These are phyloP conservation scores for Ooceraea biroi DNA, from an alignment of 1,140 invertebrate genomes.

Conservation along the genomic window DNA sequence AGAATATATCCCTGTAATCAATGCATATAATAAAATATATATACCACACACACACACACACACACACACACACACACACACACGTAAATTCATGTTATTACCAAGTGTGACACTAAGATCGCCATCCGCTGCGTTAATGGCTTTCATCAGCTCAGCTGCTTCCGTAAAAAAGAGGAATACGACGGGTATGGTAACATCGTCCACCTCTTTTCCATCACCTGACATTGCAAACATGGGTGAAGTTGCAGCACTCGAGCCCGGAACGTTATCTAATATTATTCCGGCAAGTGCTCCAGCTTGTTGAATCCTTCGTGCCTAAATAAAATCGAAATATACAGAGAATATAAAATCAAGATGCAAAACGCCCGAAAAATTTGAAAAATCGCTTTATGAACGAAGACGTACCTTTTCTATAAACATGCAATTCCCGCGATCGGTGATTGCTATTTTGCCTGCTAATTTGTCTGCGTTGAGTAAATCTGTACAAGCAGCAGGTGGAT, in stretches of 20 bases:
- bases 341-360: conserved; percentile 6
- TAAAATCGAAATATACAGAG: conserved; percentile 60
- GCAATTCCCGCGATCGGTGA: conserved; percentile 96
- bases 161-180: conserved; percentile 96
- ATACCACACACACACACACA: background rate
- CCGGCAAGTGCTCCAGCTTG: conserved; percentile 93
- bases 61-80: background rate
- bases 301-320: conserved; percentile 92
- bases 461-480: conserved; percentile 88
- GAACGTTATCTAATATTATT: conserved; percentile 95
- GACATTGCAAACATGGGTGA: conserved; percentile 98
- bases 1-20: conserved; percentile 77
- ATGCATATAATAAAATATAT: conserved; percentile 18
- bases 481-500: conserved; percentile 90
- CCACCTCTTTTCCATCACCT: conserved; percentile 92
- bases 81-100: conserved; percentile 40
- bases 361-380: background rate
- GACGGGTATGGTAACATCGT: conserved; percentile 95
- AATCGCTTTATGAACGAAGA: background rate
- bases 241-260: conserved; percentile 90
- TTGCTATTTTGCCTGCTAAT: conserved; percentile 92
- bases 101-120: conserved; percentile 80
- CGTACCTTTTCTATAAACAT: conserved; percentile 98
- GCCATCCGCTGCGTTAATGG: conserved; percentile 80
- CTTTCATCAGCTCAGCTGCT: conserved; percentile 89